Evolutionary conservation across 1,140 invertebrate species (phyloP), one percentile per base, ranked within the genome.

Genomic region (Sesamia nonagrioides): DNA sequence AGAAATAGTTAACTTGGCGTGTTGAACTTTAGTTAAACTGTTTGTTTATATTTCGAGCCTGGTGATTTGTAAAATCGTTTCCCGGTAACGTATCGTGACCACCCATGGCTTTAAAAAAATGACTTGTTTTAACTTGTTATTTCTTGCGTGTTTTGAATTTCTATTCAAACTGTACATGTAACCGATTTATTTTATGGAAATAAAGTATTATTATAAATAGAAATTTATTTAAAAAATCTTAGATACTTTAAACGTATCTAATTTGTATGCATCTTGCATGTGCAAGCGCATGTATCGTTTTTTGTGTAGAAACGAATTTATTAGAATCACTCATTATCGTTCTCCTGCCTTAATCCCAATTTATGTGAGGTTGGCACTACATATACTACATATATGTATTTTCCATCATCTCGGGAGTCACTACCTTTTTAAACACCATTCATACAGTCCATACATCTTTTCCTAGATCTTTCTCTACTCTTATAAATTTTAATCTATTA

Each of bases 51-150:
- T 54, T 72, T 37, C 18, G 18, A 50, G 58, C 6, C 21, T 63
- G 37, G 63, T 75, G 73, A 75, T 75, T 75, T 75, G 73, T 61
- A 61, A 63, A 75, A 75, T 61, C 21, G 73, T 50, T 75, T 75
- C 73, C 33, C 56, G 18, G 73, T 75, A 75, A 54, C n/a, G 45
- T 61, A 50, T 37, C 58, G 73, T 61, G 73, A 50, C 73, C 56
- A 76, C 73, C 73, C 58, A 63, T 76, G 56, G 73, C 17, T 61
- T 75, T 48, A 52, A 52, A 76, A 48, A 76, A 76, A 35, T 27
- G 11, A 73, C 69, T 15, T 7, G 18, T 33, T n/a, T 69, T 73
- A 58, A 52, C 45, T 56, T 3, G 6, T 27, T 27, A 56, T 42
- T 52, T 17, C 8, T 40, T 60, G 33, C 54, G 71, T 73, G 71